Evolutionary conservation across 30 jellyfish, hydroid and myxozoan genomes (phyloP), one percentile per base, ranked within the genome.

Genomic region (Chironex yamaguchii): DNA sequence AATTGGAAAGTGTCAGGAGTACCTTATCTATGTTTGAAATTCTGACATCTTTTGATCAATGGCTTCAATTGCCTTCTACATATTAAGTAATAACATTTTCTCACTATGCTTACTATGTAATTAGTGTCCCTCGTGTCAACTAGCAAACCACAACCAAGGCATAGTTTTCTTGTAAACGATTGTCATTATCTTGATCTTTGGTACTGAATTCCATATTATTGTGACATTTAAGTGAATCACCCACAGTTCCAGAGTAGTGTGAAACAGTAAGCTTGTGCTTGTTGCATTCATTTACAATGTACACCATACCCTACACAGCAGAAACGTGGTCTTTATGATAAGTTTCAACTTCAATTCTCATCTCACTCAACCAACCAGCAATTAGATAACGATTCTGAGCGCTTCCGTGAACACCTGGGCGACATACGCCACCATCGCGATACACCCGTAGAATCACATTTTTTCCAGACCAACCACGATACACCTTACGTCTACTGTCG

Each of bases 271-370:
- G 35, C 1, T 29, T 34, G 36, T 52, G 64, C 20, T 78, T 28
- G 20, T 62, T 36, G 17, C 49, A 28, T 54, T 78, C 71, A 9
- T 34, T 71, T n/a, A 54, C 82, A 53, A 78, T 54, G 25, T 53
- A 58, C 36, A 78, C 62, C 25, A 52, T 53, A 4, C 26, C 66
- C 23, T 52, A 78, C 42, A 54, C 90, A 4, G 90, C 90, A 78
- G 21, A 78, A 12, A 30, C 90, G 2, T 54, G 62, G 11, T 21
- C 29, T 31, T 71, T 62, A 12, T 33, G 71, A 12, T 35, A 29
- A 33, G 67, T 85, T 49, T 81, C 85, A 52, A 81, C 24, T 51
- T 81, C 92, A 67, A 81, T 65, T 13, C 92, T 34, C 1, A 81
- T 78, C 67, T 2, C 64, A 79, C 32, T 54, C 33, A 54, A n/a